Evolutionary conservation across 2,888 invertebrate genomes (phyloP).

Genomic region (Eurois occulta): DNA sequence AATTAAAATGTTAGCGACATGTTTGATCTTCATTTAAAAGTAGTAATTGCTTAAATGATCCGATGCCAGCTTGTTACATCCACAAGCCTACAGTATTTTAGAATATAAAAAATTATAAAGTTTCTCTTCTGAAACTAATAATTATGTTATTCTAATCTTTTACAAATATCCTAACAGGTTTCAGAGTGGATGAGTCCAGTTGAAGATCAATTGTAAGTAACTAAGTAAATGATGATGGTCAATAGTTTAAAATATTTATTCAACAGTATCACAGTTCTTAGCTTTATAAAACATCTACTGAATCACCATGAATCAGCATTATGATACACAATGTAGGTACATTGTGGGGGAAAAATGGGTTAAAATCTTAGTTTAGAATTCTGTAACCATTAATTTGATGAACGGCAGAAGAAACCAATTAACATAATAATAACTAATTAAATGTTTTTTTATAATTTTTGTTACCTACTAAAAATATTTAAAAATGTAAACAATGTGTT

Average conservation of each 20-base stretch:
- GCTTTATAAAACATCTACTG: not conserved
- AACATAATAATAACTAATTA: not conserved
- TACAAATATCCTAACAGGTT: conserved; percentile 68
- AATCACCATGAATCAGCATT: conserved; percentile 1
- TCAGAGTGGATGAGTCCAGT: conserved; percentile 84
- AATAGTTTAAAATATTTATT: not conserved
- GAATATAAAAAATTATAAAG: not conserved
- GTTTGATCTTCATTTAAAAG: not conserved
- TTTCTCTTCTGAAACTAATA: not conserved
- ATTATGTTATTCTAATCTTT: conserved; percentile 3
- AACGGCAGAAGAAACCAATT: not conserved
- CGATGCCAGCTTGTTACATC: not conserved
- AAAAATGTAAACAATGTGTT: no score
- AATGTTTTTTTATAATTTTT: no score
- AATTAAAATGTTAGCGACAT: not conserved
- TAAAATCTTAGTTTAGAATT: not conserved
- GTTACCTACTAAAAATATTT: no score
- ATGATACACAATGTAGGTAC: not conserved
- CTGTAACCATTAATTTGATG: conserved; percentile 19
- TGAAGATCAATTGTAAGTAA: conserved; percentile 81
- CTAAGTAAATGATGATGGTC: not conserved
- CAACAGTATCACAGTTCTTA: not conserved
- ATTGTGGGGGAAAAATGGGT: not conserved
- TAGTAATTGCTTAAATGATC: not conserved
- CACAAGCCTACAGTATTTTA: not conserved